Evolutionary conservation across 2,113 vertebrate genomes (phyloP), one percentile per base, ranked within the genome.

Genomic region (Coryphaenoides rupestris): DNA sequence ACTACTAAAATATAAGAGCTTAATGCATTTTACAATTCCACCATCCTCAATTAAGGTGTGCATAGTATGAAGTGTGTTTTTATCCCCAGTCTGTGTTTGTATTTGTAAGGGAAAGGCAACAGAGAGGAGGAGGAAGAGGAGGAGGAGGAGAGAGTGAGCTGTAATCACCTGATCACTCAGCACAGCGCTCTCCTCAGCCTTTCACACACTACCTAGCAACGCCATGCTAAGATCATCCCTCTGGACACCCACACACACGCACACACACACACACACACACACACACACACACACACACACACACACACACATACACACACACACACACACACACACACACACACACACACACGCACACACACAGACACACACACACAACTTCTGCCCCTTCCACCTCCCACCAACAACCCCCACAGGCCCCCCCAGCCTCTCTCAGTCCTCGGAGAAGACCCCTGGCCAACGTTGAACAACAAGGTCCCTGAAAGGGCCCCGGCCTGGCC

Each of bases 161-260:
- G 69, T 88, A 84, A 90, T 91, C 88, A 88, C 84, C 83, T 88
- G 88, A 87, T 87, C 84, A 80, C 81, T 83, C 67, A 55, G 68
- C 68, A 84, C 77, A 82, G 79, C 66, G 77, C 85, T 77, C 84
- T 87, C 68, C 67, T 72, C 66, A 23, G 73, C 69, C 79, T 85
- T 86, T 88, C 74, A 3, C 17, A 82, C 73, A 79, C 77, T 85
- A 70, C 88, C 82, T 88, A 87, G 87, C 87, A 87, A 88, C 87
- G 73, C 66, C 66, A 12, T 62, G 72, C 63, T 60, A 70, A 77
- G 72, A 84, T 84, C 66, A 72, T 84, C 65, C 67, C 64, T 77
- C 63, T 14, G 87, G 88, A 88, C 88, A 88, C 79, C 73, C 75
- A 80, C 76, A 74, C 68, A 3, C 28, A 33, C 28, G 1, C 28